Percentiles rank a stretch among this genome's conserved stretches.
Conservation (phyloP, 2,888 invertebrate genomes). For the Diogma glabrata region DNA sequence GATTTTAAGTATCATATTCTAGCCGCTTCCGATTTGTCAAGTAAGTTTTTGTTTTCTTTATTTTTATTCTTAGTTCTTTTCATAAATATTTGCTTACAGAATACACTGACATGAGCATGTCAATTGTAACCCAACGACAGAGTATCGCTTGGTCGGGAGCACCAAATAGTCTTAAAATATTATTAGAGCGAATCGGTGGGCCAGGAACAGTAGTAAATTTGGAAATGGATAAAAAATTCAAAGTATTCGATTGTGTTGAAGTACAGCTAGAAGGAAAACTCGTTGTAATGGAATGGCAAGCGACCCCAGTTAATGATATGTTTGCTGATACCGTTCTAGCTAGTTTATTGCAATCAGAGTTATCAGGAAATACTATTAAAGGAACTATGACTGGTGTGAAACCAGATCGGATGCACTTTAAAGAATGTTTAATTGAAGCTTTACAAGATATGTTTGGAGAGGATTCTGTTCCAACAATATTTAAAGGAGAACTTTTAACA, state of each 20-base stretch:
- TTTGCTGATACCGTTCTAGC: conserved; percentile 92
- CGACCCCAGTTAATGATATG: conserved; percentile 94
- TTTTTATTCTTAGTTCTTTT: conserved; percentile 5
- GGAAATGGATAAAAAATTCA: conserved; percentile 58
- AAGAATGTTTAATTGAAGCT: conserved; percentile 44
- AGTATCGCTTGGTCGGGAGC: conserved; percentile 79
- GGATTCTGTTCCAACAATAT: conserved; percentile 84
- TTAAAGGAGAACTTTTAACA: conserved; percentile 77
- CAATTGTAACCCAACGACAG: conserved; percentile 83
- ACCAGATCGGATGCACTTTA: conserved; percentile 84
- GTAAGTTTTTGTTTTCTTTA: conserved; percentile 25
- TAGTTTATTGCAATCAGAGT: conserved; percentile 73
- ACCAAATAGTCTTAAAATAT: conserved; percentile 55
- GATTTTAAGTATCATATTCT: conserved; percentile 97
- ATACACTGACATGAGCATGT: conserved; percentile 93
- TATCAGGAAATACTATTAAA: conserved; percentile 50
- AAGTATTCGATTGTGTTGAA: conserved; percentile 74
- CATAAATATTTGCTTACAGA: conserved; percentile 42
- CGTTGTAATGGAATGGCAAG: conserved; percentile 87
- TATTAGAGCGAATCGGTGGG: conserved; percentile 67
- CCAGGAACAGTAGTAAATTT: conserved; percentile 51
- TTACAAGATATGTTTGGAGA: conserved; percentile 88
- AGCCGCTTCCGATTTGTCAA: conserved; percentile 80
- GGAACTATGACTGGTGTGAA: conserved; percentile 51
- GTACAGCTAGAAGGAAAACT: conserved; percentile 69